phyloP scores from a whole-genome alignment of 2,797 vertebrate genomes.

The Coregonus sp. region DNA sequence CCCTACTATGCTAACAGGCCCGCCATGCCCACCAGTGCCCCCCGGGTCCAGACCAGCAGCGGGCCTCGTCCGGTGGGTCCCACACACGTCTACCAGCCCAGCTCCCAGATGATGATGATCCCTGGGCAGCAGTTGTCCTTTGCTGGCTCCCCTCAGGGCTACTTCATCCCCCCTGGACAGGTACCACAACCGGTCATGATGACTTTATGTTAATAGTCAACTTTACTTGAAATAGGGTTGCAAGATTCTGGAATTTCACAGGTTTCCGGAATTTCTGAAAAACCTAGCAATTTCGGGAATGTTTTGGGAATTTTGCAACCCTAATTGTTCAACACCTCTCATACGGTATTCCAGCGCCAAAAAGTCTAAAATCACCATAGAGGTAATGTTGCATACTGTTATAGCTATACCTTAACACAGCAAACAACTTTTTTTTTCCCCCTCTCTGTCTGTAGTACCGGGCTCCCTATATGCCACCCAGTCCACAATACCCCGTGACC shows the following conservation, averaged over 20 bases:
- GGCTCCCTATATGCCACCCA: slow-evolving; percentile 85
- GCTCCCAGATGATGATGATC: slow-evolving; percentile 99
- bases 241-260: not conserved
- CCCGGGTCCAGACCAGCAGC: slow-evolving; percentile 85
- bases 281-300: too few species aligned
- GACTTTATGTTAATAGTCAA: not conserved
- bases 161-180: slow-evolving; percentile 90
- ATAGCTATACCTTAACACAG: too few species aligned
- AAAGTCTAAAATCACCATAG: too few species aligned
- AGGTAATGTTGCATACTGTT: too few species aligned
- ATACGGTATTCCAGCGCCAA: too few species aligned
- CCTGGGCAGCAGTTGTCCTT: slow-evolving; percentile 91
- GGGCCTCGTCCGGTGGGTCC: slow-evolving; percentile 87
- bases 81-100: slow-evolving; percentile 87
- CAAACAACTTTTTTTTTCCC: slow-evolving; percentile 6
- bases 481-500: slow-evolving; percentile 92
- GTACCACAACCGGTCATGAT: slow-evolving; percentile 61
- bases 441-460: slow-evolving; percentile 73
- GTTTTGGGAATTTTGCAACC: not conserved
- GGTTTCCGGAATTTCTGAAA: not conserved
- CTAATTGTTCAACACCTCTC: too few species aligned
- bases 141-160: slow-evolving; percentile 89
- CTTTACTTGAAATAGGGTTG: not conserved
- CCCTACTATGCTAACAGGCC: slow-evolving; percentile 90
- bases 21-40: slow-evolving; percentile 85